Evolutionary conservation across 2,797 vertebrate species (phyloP).

Genomic region (Mus spretus): DNA sequence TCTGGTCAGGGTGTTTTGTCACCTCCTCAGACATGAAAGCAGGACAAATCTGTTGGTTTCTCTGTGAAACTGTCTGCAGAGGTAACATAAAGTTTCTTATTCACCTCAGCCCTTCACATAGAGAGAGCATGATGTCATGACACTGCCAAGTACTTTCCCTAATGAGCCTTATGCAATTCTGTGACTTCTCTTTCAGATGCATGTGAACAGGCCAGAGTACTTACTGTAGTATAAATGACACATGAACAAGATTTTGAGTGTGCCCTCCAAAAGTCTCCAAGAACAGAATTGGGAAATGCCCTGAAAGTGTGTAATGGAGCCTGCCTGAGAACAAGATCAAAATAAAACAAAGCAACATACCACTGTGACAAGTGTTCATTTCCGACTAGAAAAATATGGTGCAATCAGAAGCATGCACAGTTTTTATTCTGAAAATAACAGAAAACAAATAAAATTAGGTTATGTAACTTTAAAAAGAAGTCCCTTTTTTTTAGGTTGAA

Average conservation of each 20-base stretch:
- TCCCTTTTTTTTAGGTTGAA: not conserved
- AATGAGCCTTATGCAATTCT: not conserved
- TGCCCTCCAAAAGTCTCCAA: not conserved
- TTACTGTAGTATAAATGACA: not conserved
- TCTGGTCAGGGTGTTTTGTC: not conserved
- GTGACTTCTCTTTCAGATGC: not conserved
- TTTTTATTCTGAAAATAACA: conserved; percentile 15
- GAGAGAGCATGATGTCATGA: not conserved
- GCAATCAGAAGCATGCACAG: not conserved
- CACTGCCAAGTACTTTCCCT: not conserved
- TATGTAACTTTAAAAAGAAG: not conserved
- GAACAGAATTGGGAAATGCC: not conserved
- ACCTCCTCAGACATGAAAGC: not conserved
- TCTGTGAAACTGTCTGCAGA: not conserved
- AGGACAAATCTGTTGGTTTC: not conserved
- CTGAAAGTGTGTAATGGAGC: not conserved
- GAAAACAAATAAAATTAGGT: not conserved
- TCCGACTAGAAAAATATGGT: not conserved
- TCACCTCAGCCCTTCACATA: too few species aligned
- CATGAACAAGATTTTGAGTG: not conserved
- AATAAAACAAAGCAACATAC: not conserved
- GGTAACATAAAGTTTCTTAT: too few species aligned
- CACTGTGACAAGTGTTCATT: not conserved
- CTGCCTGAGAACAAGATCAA: not conserved
- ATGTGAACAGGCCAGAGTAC: not conserved